Evolutionary conservation across 2,113 vertebrate genomes (phyloP).

Genomic region (Forbesichthys agassizii): DNA sequence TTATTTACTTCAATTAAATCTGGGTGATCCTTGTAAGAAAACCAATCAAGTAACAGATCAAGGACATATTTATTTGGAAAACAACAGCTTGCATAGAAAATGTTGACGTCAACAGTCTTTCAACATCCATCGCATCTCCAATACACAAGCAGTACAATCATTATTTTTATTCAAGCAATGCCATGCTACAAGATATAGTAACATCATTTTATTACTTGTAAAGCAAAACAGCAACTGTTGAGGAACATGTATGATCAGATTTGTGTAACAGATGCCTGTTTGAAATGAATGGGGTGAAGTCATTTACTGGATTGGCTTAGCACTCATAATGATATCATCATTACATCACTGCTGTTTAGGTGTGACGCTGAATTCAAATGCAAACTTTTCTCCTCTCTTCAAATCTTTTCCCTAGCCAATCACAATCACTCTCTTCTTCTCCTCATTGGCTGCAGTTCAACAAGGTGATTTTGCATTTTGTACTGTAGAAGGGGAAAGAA

Average conservation of each 20-base stretch:
- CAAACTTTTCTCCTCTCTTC: background rate
- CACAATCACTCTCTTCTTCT: slow-evolving; percentile 21
- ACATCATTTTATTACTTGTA: too few relatives aligned
- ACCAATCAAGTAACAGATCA: too few relatives aligned
- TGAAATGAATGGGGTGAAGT: background rate
- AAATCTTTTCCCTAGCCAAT: background rate
- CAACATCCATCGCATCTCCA: too few relatives aligned
- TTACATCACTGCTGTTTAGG: background rate
- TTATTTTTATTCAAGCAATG: too few relatives aligned
- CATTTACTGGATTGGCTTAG: background rate
- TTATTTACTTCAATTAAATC: too few relatives aligned
- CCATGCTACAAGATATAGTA: too few relatives aligned
- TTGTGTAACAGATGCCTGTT: background rate
- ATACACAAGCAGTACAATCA: too few relatives aligned
- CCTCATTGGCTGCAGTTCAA: slow-evolving; percentile 50
- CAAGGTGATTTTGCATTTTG: slow-evolving; percentile 51
- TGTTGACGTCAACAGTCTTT: too few relatives aligned
- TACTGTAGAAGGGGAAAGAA: slow-evolving; percentile 23
- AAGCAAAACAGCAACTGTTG: slow-evolving; percentile 4
- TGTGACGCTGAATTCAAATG: background rate
- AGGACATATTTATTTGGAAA: too few relatives aligned
- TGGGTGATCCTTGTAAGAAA: too few relatives aligned
- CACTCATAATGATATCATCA: background rate
- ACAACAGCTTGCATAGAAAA: too few relatives aligned
- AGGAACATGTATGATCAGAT: background rate